These are phyloP conservation scores for Sciurus vulgaris DNA, from an alignment of 2,797 vertebrate genomes.

Conservation along the genomic window DNA sequence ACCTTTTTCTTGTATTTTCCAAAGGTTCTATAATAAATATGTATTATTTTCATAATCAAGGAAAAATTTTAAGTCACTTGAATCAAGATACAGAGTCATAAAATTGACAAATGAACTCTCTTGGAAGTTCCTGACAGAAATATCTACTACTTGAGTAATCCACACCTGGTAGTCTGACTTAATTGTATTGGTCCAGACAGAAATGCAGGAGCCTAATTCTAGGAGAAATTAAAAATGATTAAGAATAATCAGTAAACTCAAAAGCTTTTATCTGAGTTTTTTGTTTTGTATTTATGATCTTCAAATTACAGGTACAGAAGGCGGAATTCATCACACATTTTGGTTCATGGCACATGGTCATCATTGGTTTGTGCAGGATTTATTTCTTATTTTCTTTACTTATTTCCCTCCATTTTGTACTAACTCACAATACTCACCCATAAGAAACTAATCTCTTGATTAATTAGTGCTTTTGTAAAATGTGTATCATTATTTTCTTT, in stretches of 20 bases:
- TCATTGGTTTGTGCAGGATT: neutral
- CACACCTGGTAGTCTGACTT: constrained; percentile 29
- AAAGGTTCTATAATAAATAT: constrained; percentile 71
- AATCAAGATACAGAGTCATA: constrained; percentile 62
- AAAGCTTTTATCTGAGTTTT: neutral
- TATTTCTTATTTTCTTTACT: constrained; percentile 18
- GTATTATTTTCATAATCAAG: constrained; percentile 75
- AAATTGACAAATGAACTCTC: constrained; percentile 43
- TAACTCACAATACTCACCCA: neutral
- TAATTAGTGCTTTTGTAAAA: constrained; percentile 14
- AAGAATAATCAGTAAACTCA: neutral
- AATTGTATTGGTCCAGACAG: neutral
- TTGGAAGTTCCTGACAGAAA: constrained; percentile 47
- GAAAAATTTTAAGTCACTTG: constrained; percentile 48
- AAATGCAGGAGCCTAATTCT: neutral
- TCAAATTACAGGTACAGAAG: neutral
- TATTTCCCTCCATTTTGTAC: constrained; percentile 1
- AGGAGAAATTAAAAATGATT: constrained; percentile 42
- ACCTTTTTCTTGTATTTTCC: constrained; percentile 51
- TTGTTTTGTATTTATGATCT: constrained; percentile 20
- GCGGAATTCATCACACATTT: neutral
- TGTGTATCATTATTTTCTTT: neutral
- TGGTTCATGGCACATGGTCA: neutral
- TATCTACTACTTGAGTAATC: neutral
- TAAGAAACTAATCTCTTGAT: neutral